A percentile compares a stretch with the other conserved stretches of the same genome.
These are phyloP conservation scores for Paraescarpia echinospica DNA, from an alignment of 1,140 invertebrate genomes.

Conservation along the genomic window DNA sequence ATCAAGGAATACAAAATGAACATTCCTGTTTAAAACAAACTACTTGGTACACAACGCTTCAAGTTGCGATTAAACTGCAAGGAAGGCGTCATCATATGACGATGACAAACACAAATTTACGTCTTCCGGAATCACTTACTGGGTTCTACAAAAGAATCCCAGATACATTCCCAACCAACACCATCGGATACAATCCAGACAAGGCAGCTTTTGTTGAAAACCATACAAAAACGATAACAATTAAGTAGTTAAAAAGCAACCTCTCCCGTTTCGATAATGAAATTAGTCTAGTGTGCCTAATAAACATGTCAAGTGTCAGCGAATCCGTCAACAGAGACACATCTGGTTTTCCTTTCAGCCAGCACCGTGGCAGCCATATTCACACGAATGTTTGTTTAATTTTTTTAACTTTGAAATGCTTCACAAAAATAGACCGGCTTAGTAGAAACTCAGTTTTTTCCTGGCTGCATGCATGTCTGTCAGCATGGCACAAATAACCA, in stretches of 20 bases:
- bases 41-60: too few species aligned
- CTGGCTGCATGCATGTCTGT: neutral
- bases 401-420: neutral
- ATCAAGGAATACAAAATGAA: too few species aligned
- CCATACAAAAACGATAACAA: neutral
- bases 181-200: neutral
- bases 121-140: neutral
- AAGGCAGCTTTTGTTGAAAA: neutral
- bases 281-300: neutral
- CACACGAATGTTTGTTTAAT: neutral
- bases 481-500: neutral
- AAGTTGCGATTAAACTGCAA: too few species aligned
- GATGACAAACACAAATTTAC: neutral
- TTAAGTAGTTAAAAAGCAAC: neutral
- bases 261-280: neutral
- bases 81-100: too few species aligned
- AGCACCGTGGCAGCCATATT: neutral
- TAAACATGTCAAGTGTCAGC: neutral
- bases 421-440: neutral
- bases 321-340: neutral
- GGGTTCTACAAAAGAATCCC: neutral
- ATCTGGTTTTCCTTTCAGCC: neutral
- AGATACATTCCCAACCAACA: neutral
- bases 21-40: too few species aligned
- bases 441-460: neutral